phyloP scores from a whole-genome alignment of 2,113 vertebrate species.

The Pelecanoides urinatrix region DNA sequence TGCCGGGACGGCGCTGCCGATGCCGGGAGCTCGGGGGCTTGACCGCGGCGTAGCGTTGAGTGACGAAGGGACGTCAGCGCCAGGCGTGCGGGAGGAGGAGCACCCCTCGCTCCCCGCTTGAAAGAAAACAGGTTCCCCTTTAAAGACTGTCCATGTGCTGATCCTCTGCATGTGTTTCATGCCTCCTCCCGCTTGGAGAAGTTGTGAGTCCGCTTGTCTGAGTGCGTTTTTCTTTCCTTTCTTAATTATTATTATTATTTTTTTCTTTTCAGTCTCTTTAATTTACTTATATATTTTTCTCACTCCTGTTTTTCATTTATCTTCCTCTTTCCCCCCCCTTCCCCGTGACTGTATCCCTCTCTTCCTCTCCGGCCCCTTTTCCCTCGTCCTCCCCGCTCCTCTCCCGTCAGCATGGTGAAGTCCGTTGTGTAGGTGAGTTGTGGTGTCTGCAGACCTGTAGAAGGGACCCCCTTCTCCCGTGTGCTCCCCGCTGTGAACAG shows the following conservation, averaged over 20 bases:
- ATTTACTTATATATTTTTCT: constrained; percentile 61
- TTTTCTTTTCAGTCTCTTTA: constrained; percentile 58
- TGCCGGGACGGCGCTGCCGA: not conserved
- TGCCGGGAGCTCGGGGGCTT: not conserved
- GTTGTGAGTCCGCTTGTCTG: constrained; percentile 87
- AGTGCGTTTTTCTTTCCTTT: constrained; percentile 69
- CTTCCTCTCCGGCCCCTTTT: constrained; percentile 60
- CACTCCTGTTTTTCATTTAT: constrained; percentile 76
- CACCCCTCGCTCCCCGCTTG: constrained; percentile 19
- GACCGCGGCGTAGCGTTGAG: not conserved
- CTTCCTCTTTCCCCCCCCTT: constrained; percentile 30
- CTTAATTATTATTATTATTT: constrained; percentile 12
- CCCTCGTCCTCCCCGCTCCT: constrained; percentile 79
- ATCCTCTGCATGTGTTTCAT: constrained; percentile 90
- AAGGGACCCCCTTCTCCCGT: constrained; percentile 48
- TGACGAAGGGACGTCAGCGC: not conserved
- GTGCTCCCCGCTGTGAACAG: not conserved
- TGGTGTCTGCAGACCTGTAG: constrained; percentile 82
- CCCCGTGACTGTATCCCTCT: constrained; percentile 57
- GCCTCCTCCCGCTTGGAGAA: constrained; percentile 85
- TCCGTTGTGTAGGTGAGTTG: constrained; percentile 79
- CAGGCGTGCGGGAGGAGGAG: constrained; percentile 21
- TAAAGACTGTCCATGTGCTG: constrained; percentile 92
- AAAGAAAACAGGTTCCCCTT: constrained; percentile 82
- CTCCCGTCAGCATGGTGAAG: constrained; percentile 84